These are phyloP conservation scores for Drosophila lacertosa DNA, from an alignment of 1,140 invertebrate species.

Conservation along the genomic window DNA sequence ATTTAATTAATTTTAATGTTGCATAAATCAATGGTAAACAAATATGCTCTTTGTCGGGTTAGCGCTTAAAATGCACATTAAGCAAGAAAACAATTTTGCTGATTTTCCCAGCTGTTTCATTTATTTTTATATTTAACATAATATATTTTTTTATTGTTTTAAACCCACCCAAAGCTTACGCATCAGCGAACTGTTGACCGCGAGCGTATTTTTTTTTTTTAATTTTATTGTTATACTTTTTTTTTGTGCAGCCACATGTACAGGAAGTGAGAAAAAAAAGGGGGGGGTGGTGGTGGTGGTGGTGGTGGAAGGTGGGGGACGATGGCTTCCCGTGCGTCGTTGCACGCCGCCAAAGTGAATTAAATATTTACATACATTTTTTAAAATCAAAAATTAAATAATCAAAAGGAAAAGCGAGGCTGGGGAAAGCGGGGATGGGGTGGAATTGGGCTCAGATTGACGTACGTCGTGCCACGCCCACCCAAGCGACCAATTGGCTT, in stretches of 20 bases:
- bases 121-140: slow-evolving; percentile 18
- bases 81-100: slow-evolving; percentile 43
- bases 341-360: slow-evolving; percentile 44
- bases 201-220: slow-evolving; percentile 16
- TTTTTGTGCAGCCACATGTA: not conserved
- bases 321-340: slow-evolving; percentile 8
- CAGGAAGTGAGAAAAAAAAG: too few species aligned
- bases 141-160: slow-evolving; percentile 10
- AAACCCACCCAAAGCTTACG: not conserved
- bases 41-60: slow-evolving; percentile 4
- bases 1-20: not conserved
- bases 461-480: slow-evolving; percentile 1
- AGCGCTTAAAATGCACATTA: slow-evolving; percentile 41
- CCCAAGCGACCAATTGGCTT: slow-evolving; percentile 47
- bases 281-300: too few species aligned
- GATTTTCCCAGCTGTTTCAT: slow-evolving; percentile 29
- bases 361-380: slow-evolving; percentile 72
- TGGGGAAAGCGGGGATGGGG: not conserved
- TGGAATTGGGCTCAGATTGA: slow-evolving; percentile 17
- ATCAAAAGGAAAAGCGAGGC: slow-evolving; percentile 28
- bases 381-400: slow-evolving; percentile 75
- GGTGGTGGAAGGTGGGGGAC: not conserved
- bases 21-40: not conserved
- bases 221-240: too few species aligned
- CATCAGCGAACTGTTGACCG: slow-evolving; percentile 23